These are phyloP conservation scores for Glyptemys insculpta DNA, from an alignment of 2,797 vertebrate species.

Conservation along the genomic window DNA sequence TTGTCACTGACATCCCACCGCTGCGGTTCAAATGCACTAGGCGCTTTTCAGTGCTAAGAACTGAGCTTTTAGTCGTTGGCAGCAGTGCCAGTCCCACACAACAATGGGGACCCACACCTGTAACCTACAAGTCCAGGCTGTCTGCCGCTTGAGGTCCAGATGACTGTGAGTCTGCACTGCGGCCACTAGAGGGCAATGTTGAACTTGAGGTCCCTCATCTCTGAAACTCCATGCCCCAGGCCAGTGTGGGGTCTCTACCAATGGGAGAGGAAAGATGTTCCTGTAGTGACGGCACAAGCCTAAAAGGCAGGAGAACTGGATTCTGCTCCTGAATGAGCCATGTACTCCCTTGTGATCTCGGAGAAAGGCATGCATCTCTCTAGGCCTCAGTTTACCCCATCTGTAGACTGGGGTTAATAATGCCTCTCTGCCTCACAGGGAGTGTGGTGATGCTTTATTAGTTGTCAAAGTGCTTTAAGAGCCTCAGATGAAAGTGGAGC, in stretches of 20 bases:
- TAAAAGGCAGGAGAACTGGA: neutral
- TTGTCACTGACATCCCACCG: neutral
- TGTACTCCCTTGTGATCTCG: neutral
- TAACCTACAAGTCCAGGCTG: too few relatives aligned
- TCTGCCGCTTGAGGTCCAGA: neutral
- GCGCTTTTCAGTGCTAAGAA: neutral
- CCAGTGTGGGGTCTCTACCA: neutral
- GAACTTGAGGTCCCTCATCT: neutral
- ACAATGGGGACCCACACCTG: too few relatives aligned
- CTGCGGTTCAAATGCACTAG: neutral
- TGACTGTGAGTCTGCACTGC: neutral
- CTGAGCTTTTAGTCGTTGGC: neutral
- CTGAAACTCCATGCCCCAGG: neutral
- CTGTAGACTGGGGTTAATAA: neutral
- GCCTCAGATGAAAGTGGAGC: neutral
- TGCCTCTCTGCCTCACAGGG: neutral
- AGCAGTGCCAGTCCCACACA: too few relatives aligned
- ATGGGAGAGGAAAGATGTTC: neutral
- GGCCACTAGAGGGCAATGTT: neutral
- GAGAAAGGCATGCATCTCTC: neutral
- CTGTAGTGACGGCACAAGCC: neutral
- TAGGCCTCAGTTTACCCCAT: neutral
- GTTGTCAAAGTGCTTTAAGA: neutral
- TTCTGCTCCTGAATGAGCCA: neutral
- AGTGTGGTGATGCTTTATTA: neutral